Evolutionary conservation across 2,888 invertebrate species (phyloP).

Genomic region (Arctia plantaginis): DNA sequence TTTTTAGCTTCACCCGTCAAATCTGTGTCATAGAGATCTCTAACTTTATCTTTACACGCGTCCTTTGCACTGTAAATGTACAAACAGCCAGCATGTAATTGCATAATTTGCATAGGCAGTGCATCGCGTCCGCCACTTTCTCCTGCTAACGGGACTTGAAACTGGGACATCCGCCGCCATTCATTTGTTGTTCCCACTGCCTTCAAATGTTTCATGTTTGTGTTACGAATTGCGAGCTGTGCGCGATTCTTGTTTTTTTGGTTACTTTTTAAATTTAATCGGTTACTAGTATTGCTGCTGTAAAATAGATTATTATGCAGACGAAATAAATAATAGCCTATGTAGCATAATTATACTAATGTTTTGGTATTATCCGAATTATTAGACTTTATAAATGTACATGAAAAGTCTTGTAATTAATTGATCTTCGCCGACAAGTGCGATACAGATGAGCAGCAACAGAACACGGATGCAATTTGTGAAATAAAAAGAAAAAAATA

Average conservation of each 20-base stretch:
- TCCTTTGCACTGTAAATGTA: constrained; percentile 42
- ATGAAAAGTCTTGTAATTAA: too few species aligned
- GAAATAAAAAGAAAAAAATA: too few species aligned
- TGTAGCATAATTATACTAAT: background rate
- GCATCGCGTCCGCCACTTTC: constrained; percentile 77
- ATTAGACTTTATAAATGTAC: background rate
- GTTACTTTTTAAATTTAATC: background rate
- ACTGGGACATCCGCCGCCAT: constrained; percentile 72
- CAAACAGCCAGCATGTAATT: constrained; percentile 66
- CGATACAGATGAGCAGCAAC: too few species aligned
- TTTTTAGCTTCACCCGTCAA: constrained; percentile 28
- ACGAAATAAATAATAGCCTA: background rate
- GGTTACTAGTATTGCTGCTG: background rate
- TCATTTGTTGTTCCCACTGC: constrained; percentile 57
- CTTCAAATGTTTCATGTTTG: constrained; percentile 42
- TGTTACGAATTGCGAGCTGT: constrained; percentile 38
- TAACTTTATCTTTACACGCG: constrained; percentile 43
- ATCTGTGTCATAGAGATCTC: constrained; percentile 28
- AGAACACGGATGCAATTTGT: too few species aligned
- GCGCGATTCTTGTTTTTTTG: background rate
- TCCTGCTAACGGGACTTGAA: constrained; percentile 78
- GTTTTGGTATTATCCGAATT: too few species aligned
- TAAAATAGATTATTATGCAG: background rate
- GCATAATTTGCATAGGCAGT: constrained; percentile 84
- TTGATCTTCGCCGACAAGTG: too few species aligned